phyloP scores from a whole-genome alignment of 2,797 vertebrate genomes.

The Perodicticus potto region DNA sequence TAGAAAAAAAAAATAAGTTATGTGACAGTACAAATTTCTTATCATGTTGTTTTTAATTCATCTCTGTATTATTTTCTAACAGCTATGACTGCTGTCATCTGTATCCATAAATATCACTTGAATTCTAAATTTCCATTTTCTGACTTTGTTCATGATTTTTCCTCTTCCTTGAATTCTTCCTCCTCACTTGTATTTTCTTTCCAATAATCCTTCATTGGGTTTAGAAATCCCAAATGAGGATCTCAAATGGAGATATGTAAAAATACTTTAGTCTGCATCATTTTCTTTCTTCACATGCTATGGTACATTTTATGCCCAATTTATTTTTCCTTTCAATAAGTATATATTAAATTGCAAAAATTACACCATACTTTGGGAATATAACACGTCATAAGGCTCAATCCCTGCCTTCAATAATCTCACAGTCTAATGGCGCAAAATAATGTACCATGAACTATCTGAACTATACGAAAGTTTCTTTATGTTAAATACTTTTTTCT shows the following conservation, averaged over 20 bases:
- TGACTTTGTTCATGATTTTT: not conserved
- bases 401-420: not conserved
- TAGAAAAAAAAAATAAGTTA: not conserved
- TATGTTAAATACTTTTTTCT: not conserved
- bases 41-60: not conserved
- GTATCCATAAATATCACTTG: not conserved
- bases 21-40: not conserved
- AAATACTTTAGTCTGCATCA: not conserved
- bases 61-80: not conserved
- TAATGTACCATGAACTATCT: not conserved
- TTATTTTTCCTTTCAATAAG: slow-evolving; percentile 24
- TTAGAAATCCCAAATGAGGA: not conserved
- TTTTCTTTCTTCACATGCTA: slow-evolving; percentile 14
- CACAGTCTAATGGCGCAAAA: not conserved
- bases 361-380: not conserved
- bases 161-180: not conserved
- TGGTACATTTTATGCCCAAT: not conserved
- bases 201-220: not conserved
- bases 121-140: not conserved
- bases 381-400: not conserved
- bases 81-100: not conserved
- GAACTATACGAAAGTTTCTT: not conserved
- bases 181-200: not conserved
- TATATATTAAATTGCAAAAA: not conserved
- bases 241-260: not conserved